Evolutionary conservation across 2,113 vertebrate genomes (phyloP).

Genomic region (Hippocampus abdominalis): DNA sequence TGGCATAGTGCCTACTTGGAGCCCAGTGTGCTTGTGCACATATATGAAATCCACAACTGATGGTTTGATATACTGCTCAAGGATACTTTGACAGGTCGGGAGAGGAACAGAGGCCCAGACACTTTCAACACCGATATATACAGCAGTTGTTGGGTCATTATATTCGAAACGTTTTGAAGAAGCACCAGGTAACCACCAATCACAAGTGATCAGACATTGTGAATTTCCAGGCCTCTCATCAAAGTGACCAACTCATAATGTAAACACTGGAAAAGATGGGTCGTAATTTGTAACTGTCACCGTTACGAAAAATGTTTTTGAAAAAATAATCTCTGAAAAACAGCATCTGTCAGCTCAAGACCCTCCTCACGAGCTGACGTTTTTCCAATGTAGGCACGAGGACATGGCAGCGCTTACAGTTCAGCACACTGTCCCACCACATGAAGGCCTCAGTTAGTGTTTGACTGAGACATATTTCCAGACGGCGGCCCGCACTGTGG

Average conservation of each 20-base stretch:
- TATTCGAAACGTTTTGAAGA: too few species aligned
- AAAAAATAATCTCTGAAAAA: constrained; percentile 13
- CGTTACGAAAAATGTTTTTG: too few species aligned
- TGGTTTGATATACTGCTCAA: neutral
- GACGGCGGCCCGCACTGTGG: constrained; percentile 40
- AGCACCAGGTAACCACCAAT: too few species aligned
- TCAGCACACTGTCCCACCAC: constrained; percentile 47
- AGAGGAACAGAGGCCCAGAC: neutral
- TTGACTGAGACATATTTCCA: constrained; percentile 70
- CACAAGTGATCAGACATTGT: too few species aligned
- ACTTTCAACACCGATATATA: neutral
- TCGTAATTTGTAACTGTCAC: too few species aligned
- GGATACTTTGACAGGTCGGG: neutral
- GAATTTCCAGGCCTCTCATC: too few species aligned
- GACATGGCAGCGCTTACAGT: constrained; percentile 36
- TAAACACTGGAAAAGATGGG: too few species aligned
- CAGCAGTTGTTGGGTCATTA: too few species aligned
- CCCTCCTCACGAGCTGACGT: constrained; percentile 17
- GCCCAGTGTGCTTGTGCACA: neutral
- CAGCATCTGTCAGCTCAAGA: constrained; percentile 12
- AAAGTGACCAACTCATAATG: too few species aligned
- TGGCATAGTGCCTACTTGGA: neutral
- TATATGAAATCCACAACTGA: neutral
- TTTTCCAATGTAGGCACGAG: constrained; percentile 42
- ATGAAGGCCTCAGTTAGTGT: constrained; percentile 59